Conservation (phyloP, 2,888 invertebrate genomes). For the Protophormia terraenovae region DNA sequence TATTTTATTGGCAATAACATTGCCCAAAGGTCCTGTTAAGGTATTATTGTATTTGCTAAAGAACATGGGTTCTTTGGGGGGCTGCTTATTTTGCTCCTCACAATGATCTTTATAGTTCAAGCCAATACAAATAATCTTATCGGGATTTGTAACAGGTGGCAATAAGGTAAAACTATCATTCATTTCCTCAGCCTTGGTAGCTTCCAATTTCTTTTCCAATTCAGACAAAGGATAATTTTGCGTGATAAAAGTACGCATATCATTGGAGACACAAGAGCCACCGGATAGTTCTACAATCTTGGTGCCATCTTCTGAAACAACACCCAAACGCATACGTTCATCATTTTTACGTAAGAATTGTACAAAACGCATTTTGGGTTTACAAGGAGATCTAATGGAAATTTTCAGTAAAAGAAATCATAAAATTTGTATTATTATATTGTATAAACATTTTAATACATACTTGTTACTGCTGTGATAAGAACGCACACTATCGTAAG, state of each 20-base stretch:
- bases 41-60: conserved; percentile 93
- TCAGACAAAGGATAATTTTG: conserved; percentile 77
- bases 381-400: neutral
- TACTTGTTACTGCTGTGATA: conserved; percentile 16
- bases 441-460: neutral
- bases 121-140: conserved; percentile 93
- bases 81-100: conserved; percentile 88
- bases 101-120: conserved; percentile 94
- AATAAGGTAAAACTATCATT: conserved; percentile 76
- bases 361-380: conserved; percentile 84
- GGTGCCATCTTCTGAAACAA: conserved; percentile 84
- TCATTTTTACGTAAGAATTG: conserved; percentile 86
- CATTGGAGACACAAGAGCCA: conserved; percentile 78
- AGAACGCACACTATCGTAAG: conserved; percentile 9
- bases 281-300: conserved; percentile 85
- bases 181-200: conserved; percentile 68
- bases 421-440: neutral
- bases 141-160: conserved; percentile 89
- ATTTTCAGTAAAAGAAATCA: neutral
- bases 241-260: conserved; percentile 82
- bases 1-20: conserved; percentile 85
- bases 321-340: conserved; percentile 85
- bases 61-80: conserved; percentile 90
- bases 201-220: conserved; percentile 74
- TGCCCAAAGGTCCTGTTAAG: conserved; percentile 88